Conservation (phyloP, 2,888 invertebrate species). For the Eumerus sabulonum region DNA sequence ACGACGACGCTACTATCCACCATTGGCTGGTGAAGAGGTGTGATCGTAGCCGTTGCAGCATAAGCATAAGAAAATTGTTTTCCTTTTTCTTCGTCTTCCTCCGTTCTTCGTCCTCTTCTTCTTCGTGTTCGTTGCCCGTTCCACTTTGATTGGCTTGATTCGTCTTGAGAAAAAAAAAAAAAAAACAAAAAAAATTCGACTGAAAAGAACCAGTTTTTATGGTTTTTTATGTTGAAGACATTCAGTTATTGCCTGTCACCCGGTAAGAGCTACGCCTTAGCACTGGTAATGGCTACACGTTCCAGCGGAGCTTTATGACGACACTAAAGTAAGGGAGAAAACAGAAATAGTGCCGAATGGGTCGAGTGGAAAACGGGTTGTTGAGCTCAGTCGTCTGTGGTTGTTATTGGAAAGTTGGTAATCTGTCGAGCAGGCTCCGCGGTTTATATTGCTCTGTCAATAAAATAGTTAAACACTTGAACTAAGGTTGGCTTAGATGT, state of each 20-base stretch:
- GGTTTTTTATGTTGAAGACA: too few relatives aligned
- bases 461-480: too few relatives aligned
- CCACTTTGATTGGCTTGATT: slow-evolving; percentile 36
- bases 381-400: slow-evolving; percentile 10
- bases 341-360: too few relatives aligned
- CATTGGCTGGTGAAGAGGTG: not conserved
- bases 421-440: slow-evolving; percentile 1
- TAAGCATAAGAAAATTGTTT: slow-evolving; percentile 14
- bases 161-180: not conserved
- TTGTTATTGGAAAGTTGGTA: slow-evolving; percentile 21
- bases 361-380: too few relatives aligned
- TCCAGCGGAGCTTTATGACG: slow-evolving; percentile 37
- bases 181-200: too few relatives aligned
- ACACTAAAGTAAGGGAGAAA: not conserved
- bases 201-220: too few relatives aligned
- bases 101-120: not conserved
- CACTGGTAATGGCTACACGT: slow-evolving; percentile 31
- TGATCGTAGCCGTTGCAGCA: not conserved
- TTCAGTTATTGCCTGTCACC: not conserved
- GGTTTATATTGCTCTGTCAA: not conserved
- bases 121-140: slow-evolving; percentile 10
- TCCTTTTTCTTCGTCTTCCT: slow-evolving; percentile 1
- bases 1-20: too few relatives aligned
- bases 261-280: not conserved
- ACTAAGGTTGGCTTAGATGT: too few relatives aligned